Base-by-base conservation (phyloP, 1,140 invertebrate species). In the Diprion similis region DNA sequence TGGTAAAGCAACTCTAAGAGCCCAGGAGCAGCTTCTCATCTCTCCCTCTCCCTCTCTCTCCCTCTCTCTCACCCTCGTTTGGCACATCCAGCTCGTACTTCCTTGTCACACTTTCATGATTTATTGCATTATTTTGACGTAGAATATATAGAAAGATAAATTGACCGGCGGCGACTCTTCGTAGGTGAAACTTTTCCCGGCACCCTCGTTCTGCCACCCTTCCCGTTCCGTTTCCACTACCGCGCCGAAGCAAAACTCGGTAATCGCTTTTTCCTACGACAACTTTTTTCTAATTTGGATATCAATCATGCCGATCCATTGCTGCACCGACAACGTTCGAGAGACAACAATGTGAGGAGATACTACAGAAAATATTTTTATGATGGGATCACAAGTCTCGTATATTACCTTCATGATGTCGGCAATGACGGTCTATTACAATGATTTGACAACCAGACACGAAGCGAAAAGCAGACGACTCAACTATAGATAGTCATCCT, bases 71-170 rank as follows among this genome's bases (percentile, higher is more conserved):
- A 74, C 72, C 77, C 79, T 82, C 76, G 81, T 85, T 83, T 78
- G 79, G 78, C 78, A 79, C 77, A 77, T 37, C 24, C 24, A 37
- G 24, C 51, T 59, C 11, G n/a, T 59, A 59, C 51, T 59, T 59
- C 51, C n/a, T 59, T 59, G 51, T 59, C 51, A 17, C 51, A 59
- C 51, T 15, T 70, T 73, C 80, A 86, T 87, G 86, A 88, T 88
- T 88, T 87, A 88, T 88, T 82, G 83, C 85, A 82, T 87, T 87
- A 87, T 88, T 88, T 86, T 87, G 86, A 87, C 86, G 79, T 82
- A 80, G 80, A 83, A 87, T 86, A 82, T 85, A 84, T 79, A 83
- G 79, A 84, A 85, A 88, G 85, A 88, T 87, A 83, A 87, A 88
- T 88, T 82, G 86, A 87, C 85, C 80, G 81, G 76, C 80, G 81